phyloP scores from a whole-genome alignment of 2,797 vertebrate genomes.

The Ibycter americanus region DNA sequence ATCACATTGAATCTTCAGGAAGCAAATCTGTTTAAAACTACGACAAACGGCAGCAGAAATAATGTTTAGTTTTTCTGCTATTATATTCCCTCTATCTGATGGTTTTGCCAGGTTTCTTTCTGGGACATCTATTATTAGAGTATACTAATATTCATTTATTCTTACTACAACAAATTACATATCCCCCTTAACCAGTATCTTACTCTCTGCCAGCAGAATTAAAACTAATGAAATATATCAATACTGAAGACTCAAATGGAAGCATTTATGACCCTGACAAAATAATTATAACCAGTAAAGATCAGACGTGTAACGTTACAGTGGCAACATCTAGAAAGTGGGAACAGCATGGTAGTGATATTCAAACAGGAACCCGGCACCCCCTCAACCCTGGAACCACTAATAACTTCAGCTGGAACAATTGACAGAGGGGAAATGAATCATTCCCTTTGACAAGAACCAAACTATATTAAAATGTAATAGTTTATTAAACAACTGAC shows the following conservation, averaged over 20 bases:
- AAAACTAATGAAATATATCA: slow-evolving; percentile 57
- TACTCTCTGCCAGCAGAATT: slow-evolving; percentile 41
- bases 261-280: slow-evolving; percentile 5
- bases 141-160: slow-evolving; percentile 58
- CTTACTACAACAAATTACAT: slow-evolving; percentile 56
- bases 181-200: slow-evolving; percentile 16
- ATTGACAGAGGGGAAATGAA: slow-evolving; percentile 56
- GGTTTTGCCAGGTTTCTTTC: slow-evolving; percentile 46
- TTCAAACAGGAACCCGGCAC: not conserved
- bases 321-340: slow-evolving; percentile 8
- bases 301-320: not conserved
- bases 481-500: slow-evolving; percentile 70
- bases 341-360: not conserved
- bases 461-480: slow-evolving; percentile 63
- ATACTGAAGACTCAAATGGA: slow-evolving; percentile 34
- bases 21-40: not conserved
- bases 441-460: slow-evolving; percentile 51
- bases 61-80: not conserved
- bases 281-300: slow-evolving; percentile 38
- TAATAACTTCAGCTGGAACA: slow-evolving; percentile 52
- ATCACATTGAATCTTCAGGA: not conserved
- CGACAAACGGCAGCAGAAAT: not conserved
- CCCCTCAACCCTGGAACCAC: slow-evolving; percentile 3
- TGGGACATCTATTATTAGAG: slow-evolving; percentile 10
- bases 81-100: slow-evolving; percentile 33